Base-by-base conservation (phyloP, 2,888 invertebrate genomes). In the Leuctra nigra region DNA sequence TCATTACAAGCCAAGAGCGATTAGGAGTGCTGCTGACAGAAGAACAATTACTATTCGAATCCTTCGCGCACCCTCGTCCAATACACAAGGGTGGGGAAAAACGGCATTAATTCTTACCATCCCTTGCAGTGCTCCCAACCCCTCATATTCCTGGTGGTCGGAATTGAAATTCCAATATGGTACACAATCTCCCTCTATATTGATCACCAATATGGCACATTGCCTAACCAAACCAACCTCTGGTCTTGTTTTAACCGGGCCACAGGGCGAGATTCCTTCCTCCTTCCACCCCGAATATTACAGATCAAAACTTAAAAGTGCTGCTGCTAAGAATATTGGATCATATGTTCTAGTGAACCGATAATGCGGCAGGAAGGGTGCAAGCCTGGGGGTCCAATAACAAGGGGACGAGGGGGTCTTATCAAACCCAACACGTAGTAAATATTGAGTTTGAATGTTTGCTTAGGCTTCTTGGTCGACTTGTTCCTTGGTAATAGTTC, bases 161-260 rank as follows among this genome's bases (percentile, higher is more conserved):
- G 20, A 41, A 41, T 41, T 41, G 41, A 41, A 41, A 41, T 41
- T 41, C 41, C 41, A 41, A 41, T 41, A 41, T 41, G 41, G 41
- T 41, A 4, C 41, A 41, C 16, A 16, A 29, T 29, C 29, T 18
- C 20, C 41, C 18, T 41, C 41, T n/a, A 41, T 41, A 41, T 41
- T 41, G 41, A 41, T 41, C 41, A 41, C n/a, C 16, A 41, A 16
- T 41, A 41, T 41, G 41, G 41, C 41, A 41, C 41, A 41, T 41
- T 11, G 41, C 41, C 41, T 41, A 41, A 18, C 29, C 29, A 29
- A 29, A 29, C 41, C 20, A 16, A 41, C 41, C 41, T 16, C 36
- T 36, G n/a, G 4, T 11, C 38, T 38, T 16, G 16, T 16, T 41
- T 18, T 41, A n/a, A 18, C 18, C 4, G 18, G 11, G 41, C n/a